Evolutionary conservation across 2,888 invertebrate species (phyloP), one percentile per base, ranked within the genome.

Genomic region (Chymomyza caudatula): DNA sequence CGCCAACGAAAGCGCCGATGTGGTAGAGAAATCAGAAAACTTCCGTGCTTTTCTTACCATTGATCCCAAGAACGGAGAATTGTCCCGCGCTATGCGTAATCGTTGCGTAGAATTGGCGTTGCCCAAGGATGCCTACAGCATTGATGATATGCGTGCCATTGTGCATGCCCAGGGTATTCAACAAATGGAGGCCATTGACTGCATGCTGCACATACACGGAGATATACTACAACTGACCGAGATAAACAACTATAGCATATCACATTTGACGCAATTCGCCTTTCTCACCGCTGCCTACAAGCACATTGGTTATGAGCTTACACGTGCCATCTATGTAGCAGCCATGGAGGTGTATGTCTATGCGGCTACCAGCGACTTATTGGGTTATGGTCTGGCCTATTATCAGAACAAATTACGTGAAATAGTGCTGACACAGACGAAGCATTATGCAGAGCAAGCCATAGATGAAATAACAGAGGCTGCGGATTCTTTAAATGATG

Each of bases 51-150:
- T 99, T 88, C 93, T 99, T 68, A 95, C 98, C 0, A 96, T 98
- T 94, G 97, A 99, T 91, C 97, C 98, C 0, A 95, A 94, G 85
- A 94, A 96, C 90, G 99, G 99, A 0, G 98, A 98, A 90, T 95
- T 99, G 73, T 99, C 99, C 0, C 93, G 97, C 78, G 99, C 99
- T 0, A 99, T 99, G 99, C 93, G 99, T 67, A 99, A 99, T 90
- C 93, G 99, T 85, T 98, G 99, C 2, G 94, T 99, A 0, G 99
- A 99, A 92, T 94, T 99, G 79, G 85, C 86, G 0, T 20, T 90
- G 2, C 66, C 69, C 17, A 85, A 84, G 19, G 88, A 95, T 90
- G 67, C 65, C 17, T 89, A 88, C 54, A 83, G 77, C 13, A 60
- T 76, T 11, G 89, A 90, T 60, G 94, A 94, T 82, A 87, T 92